Conservation (phyloP, 2,888 invertebrate species). For the Zhuqinia jingwanae region DNA sequence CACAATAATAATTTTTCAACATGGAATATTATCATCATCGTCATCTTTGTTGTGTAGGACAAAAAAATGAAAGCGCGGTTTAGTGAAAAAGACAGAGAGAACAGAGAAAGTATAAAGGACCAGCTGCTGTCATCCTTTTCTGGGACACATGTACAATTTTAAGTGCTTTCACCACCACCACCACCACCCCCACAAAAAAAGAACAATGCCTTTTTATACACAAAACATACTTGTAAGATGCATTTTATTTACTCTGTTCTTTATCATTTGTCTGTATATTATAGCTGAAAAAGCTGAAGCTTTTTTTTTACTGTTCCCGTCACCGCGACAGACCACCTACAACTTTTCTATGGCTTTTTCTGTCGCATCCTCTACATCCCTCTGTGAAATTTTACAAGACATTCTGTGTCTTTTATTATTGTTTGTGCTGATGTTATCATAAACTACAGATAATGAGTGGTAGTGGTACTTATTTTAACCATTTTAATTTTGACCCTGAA, state of each 20-base stretch:
- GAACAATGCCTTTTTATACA: slow-evolving; percentile 15
- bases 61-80: background rate
- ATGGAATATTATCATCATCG: slow-evolving; percentile 13
- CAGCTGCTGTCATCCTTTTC: slow-evolving; percentile 26
- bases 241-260: background rate
- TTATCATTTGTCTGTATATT: background rate
- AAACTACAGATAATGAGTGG: background rate
- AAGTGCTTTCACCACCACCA: slow-evolving; percentile 55
- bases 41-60: slow-evolving; percentile 5
- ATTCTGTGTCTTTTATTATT: background rate
- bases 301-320: background rate
- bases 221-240: background rate
- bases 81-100: slow-evolving; percentile 6
- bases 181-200: slow-evolving; percentile 53
- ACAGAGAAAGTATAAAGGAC: background rate
- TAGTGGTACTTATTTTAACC: background rate
- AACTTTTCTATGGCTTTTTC: background rate
- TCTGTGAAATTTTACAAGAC: background rate
- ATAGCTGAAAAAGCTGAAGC: no score
- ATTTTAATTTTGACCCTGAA: slow-evolving; percentile 2
- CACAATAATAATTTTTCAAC: slow-evolving; percentile 31
- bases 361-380: background rate
- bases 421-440: background rate
- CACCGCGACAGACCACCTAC: background rate
- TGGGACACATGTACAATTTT: slow-evolving; percentile 7